Evolutionary conservation across 2,888 invertebrate genomes (phyloP).

Genomic region (Orthosia cruda): DNA sequence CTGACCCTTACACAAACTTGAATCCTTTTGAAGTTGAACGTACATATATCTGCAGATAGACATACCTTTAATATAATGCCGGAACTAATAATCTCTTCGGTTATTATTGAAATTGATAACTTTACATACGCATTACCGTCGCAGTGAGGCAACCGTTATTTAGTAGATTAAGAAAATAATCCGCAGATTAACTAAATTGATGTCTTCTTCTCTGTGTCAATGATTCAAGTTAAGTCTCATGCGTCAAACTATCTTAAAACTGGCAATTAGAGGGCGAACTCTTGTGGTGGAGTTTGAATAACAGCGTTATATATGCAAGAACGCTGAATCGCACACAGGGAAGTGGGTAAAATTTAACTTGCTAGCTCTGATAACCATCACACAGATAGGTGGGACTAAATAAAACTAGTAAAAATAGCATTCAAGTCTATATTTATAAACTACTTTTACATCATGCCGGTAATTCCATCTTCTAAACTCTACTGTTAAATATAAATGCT

Average conservation of each 20-base stretch:
- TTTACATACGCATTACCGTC: slow-evolving; percentile 21
- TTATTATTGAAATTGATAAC: slow-evolving; percentile 36
- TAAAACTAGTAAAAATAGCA: too few relatives aligned
- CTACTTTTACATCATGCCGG: neutral
- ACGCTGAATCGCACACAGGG: too few relatives aligned
- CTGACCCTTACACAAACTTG: neutral
- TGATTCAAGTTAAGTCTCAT: neutral
- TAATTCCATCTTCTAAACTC: too few relatives aligned
- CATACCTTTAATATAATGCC: neutral
- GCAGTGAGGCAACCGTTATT: slow-evolving; percentile 13
- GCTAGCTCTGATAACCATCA: too few relatives aligned
- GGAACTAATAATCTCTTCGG: slow-evolving; percentile 27
- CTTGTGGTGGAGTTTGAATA: too few relatives aligned
- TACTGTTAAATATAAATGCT: too few relatives aligned
- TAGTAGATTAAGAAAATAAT: slow-evolving; percentile 26
- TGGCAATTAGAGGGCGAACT: neutral
- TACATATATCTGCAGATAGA: neutral
- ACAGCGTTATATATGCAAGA: too few relatives aligned
- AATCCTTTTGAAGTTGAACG: slow-evolving; percentile 19
- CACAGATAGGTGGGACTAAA: too few relatives aligned
- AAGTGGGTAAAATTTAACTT: too few relatives aligned
- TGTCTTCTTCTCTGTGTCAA: neutral
- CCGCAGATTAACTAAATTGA: slow-evolving; percentile 35
- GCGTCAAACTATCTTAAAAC: neutral
- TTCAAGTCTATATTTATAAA: too few relatives aligned